A percentile compares a stretch with the other conserved stretches of the same genome.
Conservation (phyloP, 2,888 invertebrate genomes). For the Acronicta psi region DNA sequence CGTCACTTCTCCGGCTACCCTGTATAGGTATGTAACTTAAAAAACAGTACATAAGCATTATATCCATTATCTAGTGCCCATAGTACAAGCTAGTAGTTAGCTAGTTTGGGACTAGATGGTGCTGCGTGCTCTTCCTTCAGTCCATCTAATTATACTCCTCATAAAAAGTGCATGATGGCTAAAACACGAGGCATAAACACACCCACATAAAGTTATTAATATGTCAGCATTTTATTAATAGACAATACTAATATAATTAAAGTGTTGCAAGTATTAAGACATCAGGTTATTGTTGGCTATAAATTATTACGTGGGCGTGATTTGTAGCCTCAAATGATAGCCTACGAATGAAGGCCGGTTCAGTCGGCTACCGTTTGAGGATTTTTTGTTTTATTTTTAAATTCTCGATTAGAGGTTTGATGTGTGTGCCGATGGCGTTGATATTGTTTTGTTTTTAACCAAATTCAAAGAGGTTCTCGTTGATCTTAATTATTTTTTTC, state of each 20-base stretch:
- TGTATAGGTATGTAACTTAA: too few species aligned
- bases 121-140: too few species aligned
- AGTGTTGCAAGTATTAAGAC: slow-evolving; percentile 56
- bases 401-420: slow-evolving; percentile 3
- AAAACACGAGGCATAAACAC: slow-evolving; percentile 35
- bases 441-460: too few species aligned
- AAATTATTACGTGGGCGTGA: slow-evolving; percentile 58
- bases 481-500: too few species aligned
- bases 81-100: too few species aligned
- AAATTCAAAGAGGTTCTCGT: too few species aligned
- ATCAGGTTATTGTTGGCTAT: slow-evolving; percentile 42
- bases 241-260: slow-evolving; percentile 67
- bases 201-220: slow-evolving; percentile 61
- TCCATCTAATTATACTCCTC: too few species aligned
- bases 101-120: too few species aligned
- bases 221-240: slow-evolving; percentile 69
- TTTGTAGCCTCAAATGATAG: slow-evolving; percentile 57
- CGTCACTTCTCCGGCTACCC: too few species aligned
- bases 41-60: too few species aligned
- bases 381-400: slow-evolving; percentile 13
- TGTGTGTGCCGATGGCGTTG: slow-evolving; percentile 25
- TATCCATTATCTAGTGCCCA: too few species aligned
- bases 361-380: slow-evolving; percentile 51
- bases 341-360: slow-evolving; percentile 25
- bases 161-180: slow-evolving; percentile 9